These are phyloP conservation scores for Eubasilissa splendida DNA, from an alignment of 2,888 invertebrate species.

Conservation along the genomic window DNA sequence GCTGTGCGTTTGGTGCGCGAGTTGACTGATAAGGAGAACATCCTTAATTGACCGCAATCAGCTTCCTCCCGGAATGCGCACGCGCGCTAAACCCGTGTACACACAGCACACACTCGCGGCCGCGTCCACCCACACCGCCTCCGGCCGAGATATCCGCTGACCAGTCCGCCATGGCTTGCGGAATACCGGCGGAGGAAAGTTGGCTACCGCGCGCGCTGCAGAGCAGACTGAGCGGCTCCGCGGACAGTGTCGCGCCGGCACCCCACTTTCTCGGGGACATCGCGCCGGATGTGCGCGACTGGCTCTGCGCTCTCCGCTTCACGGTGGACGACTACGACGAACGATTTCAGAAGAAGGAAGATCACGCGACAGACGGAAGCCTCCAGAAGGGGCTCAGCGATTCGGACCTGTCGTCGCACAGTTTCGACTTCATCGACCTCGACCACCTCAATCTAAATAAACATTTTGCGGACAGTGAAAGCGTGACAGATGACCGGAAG, in stretches of 20 bases:
- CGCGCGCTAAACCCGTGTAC: not conserved
- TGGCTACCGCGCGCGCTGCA: constrained; percentile 67
- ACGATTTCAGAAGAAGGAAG: constrained; percentile 58
- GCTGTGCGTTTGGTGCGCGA: constrained; percentile 5
- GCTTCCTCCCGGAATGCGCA: constrained; percentile 42
- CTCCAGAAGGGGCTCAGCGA: constrained; percentile 32
- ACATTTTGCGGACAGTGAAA: constrained; percentile 59
- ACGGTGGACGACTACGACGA: constrained; percentile 69
- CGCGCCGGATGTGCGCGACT: constrained; percentile 62
- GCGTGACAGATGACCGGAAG: not conserved
- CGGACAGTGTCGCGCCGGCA: constrained; percentile 62
- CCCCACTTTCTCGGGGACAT: constrained; percentile 2
- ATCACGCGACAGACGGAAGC: not conserved
- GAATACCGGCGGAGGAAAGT: constrained; percentile 44
- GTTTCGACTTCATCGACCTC: constrained; percentile 48
- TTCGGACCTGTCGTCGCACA: constrained; percentile 34
- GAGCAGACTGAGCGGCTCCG: constrained; percentile 65
- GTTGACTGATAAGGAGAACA: constrained; percentile 35
- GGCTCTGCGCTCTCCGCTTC: constrained; percentile 67
- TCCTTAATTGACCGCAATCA: constrained; percentile 51
- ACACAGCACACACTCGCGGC: constrained; percentile 5
- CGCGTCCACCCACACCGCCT: not conserved
- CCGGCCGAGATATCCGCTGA: constrained; percentile 16
- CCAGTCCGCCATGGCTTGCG: constrained; percentile 45
- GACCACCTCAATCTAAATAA: constrained; percentile 60